Conservation (phyloP, 2,797 vertebrate genomes). For the Muraenolepis orangiensis region DNA sequence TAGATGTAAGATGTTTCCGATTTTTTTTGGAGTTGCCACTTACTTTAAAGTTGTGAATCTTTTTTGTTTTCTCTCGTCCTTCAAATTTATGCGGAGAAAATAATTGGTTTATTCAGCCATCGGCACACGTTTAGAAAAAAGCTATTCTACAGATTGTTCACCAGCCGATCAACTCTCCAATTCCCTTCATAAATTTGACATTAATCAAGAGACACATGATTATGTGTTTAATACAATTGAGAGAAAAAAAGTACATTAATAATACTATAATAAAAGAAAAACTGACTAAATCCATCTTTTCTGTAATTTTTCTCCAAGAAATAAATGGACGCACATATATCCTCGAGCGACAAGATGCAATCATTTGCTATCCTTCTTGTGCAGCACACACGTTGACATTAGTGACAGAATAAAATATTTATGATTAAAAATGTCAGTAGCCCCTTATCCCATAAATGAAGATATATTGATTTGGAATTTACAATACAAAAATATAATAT, state of each 20-base stretch:
- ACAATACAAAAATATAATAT: conserved; percentile 83
- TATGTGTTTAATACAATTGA: neutral
- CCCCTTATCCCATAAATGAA: conserved; percentile 82
- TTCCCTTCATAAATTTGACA: conserved; percentile 43
- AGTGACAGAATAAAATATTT: conserved; percentile 69
- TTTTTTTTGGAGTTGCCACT: conserved; percentile 9
- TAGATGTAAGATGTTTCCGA: conserved; percentile 39
- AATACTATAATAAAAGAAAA: conserved; percentile 30
- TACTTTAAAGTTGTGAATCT: conserved; percentile 21
- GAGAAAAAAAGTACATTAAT: conserved; percentile 38
- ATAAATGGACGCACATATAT: conserved; percentile 49
- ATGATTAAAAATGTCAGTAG: conserved; percentile 77
- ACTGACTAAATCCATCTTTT: conserved; percentile 26
- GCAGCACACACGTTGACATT: conserved; percentile 60
- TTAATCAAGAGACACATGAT: conserved; percentile 56
- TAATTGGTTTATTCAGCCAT: neutral
- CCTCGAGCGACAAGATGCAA: conserved; percentile 54
- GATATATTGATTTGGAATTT: conserved; percentile 74
- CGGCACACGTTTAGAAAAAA: neutral
- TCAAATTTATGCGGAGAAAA: neutral
- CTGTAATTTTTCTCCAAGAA: conserved; percentile 38
- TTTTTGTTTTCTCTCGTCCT: conserved; percentile 19
- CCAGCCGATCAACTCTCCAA: conserved; percentile 24
- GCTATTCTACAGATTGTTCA: conserved; percentile 13
- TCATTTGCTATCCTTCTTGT: conserved; percentile 48